phyloP scores from a whole-genome alignment of 2,797 vertebrate species.

The Picus viridis region DNA sequence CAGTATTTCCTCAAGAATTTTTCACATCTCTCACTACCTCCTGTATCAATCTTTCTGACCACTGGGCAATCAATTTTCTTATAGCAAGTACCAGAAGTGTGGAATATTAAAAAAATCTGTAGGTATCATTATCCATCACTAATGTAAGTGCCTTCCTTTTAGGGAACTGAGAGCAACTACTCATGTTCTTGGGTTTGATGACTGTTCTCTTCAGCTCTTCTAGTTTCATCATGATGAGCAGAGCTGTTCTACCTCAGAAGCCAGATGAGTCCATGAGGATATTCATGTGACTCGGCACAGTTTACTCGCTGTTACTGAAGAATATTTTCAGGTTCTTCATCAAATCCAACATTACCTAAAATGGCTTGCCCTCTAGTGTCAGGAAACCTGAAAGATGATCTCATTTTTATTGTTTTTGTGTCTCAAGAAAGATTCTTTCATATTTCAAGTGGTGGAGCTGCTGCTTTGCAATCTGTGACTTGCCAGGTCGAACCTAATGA shows the following conservation, averaged over 20 bases:
- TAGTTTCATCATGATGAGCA: background rate
- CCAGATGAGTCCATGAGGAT: background rate
- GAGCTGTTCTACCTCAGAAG: background rate
- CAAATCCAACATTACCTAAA: background rate
- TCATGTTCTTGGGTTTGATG: background rate
- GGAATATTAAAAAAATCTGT: background rate
- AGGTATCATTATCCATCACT: background rate
- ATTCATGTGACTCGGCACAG: background rate
- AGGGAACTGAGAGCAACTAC: background rate
- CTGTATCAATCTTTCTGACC: background rate
- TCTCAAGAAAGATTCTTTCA: background rate
- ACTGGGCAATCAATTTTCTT: background rate
- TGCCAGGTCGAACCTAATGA: background rate
- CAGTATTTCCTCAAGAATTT: background rate
- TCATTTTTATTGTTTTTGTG: background rate
- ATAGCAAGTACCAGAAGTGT: background rate
- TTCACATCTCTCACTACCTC: background rate
- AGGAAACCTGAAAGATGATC: constrained; percentile 38
- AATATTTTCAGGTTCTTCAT: background rate
- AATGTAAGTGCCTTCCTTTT: background rate
- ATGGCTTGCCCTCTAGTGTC: constrained; percentile 67
- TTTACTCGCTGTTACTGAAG: background rate
- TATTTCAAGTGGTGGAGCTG: constrained; percentile 54
- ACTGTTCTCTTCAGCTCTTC: background rate
- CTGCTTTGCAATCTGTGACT: constrained; percentile 24